Evolutionary conservation across 1,140 invertebrate species (phyloP), one percentile per base, ranked within the genome.

Genomic region (Drosophila pachea): DNA sequence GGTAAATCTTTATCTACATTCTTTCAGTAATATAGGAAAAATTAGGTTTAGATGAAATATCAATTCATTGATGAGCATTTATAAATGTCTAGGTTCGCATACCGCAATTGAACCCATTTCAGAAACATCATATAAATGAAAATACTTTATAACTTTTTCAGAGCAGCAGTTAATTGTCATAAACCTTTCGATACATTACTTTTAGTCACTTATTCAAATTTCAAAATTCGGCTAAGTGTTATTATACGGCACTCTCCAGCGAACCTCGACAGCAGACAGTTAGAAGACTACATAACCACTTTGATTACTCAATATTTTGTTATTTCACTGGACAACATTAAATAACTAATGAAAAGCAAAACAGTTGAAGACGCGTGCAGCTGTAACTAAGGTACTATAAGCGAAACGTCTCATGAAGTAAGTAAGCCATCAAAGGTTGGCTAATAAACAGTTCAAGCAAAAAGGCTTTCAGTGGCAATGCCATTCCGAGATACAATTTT

Each of bases 401-500:
- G 47, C 43, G 49, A 55, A 45, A 74, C 45, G 67, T 69, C 64
- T 74, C 54, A 62, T 55, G 60, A 55, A 38, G 16, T 65, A 61
- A 76, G 71, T 43, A 54, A 47, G 31, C 33, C 33, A 35, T 40
- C 38, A 64, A 55, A 42, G 42, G 32, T 48, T 31, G n/a, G 47
- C 47, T 54, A 45, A 36, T 36, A 47, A 52, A 53, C 11, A 47
- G 14, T 14, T 43, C 40, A 14, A 14, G 14, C 40, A 14, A 14
- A 43, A 43, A 43, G 5, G 29, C 31, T 49, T 49, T 29, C 9
- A 11, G 7, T 14, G 14, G 12, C 40, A 43, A 6, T 22, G 22
- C 22, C 22, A 22, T 22, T 22, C 22, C 22, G 22, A 22, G 22
- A 2, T 22, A 22, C 22, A 2, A 22, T 3, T 22, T 22, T 22